Conservation (phyloP, 2,113 vertebrate genomes). For the Chaetura pelagica region DNA sequence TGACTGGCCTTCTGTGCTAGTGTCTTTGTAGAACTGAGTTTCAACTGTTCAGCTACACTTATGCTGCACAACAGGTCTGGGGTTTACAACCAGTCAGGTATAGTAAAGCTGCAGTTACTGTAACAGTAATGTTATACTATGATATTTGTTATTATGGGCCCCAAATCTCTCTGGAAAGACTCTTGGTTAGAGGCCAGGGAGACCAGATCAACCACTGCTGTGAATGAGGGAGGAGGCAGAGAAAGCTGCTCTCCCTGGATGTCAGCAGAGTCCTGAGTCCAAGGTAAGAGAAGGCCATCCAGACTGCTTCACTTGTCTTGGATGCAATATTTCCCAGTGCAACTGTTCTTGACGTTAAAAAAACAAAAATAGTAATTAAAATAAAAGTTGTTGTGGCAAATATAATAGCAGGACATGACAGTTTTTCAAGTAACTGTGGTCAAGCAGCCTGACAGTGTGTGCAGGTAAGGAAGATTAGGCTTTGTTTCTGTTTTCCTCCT, state of each 20-base stretch:
- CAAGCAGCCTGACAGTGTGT: neutral
- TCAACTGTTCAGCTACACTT: neutral
- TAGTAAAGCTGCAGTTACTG: neutral
- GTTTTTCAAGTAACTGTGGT: neutral
- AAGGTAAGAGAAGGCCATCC: neutral
- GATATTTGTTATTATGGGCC: neutral
- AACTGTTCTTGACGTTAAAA: neutral
- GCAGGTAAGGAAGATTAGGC: neutral
- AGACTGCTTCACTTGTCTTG: neutral
- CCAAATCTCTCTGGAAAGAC: neutral
- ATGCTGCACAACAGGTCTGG: neutral
- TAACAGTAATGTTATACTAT: neutral
- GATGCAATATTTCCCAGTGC: neutral
- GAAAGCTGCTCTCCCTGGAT: neutral
- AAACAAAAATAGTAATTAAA: neutral
- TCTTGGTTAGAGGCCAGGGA: neutral
- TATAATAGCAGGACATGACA: neutral
- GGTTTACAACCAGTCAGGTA: neutral
- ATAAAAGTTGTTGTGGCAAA: neutral
- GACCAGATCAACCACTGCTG: neutral
- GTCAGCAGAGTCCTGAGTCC: neutral
- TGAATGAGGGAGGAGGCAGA: neutral
- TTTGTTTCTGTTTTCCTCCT: neutral
- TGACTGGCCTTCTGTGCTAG: neutral
- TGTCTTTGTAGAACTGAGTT: neutral